Evolutionary conservation across 2,888 invertebrate genomes (phyloP), one percentile per base, ranked within the genome.

Genomic region (Erynnis tages): DNA sequence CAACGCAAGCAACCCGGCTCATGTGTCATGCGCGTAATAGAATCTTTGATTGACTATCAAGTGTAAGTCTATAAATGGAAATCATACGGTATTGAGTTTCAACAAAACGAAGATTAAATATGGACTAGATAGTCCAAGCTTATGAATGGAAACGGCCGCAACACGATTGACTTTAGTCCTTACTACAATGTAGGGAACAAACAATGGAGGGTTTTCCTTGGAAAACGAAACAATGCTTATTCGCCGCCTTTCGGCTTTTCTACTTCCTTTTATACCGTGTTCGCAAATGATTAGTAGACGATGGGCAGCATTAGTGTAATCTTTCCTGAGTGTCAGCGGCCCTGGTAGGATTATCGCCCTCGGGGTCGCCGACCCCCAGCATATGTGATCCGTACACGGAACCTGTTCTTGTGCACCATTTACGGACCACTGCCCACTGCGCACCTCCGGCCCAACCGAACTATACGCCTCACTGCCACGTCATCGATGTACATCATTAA

Each of bases 341-440:
- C 59, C 61, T 68, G 65, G 70, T 73, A 72, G 71, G 80, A 82
- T 76, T 74, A 77, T 74, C 73, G 79, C 73, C 71, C 71, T 68
- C 65, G 68, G 69, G 87, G 82, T 87, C 84, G 72, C 56, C 68
- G 83, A 84, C 80, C 58, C 54, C 59, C 55, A 55, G 68, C 81
- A 84, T 82, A 82, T 84, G 82, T 84, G 82, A 78, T 82, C 79
- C 70, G 73, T 70, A 71, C 73, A 67, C 76, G 76, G 82, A 87
- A 85, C 80, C 86, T 67, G 72, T 87, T 87, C 82, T 76, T 69
- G 71, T 79, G 72, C 75, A 77, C 80, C 74, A 83, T 79, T 79
- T 79, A 68, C 66, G 67, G 62, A 63, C 50, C 43, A 35, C 66
- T 69, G 73, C 63, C 71, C 72, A 69, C 60, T 50, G 58, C 30